Conservation (phyloP, 1,140 invertebrate species). For the Drosophila arawakana region DNA sequence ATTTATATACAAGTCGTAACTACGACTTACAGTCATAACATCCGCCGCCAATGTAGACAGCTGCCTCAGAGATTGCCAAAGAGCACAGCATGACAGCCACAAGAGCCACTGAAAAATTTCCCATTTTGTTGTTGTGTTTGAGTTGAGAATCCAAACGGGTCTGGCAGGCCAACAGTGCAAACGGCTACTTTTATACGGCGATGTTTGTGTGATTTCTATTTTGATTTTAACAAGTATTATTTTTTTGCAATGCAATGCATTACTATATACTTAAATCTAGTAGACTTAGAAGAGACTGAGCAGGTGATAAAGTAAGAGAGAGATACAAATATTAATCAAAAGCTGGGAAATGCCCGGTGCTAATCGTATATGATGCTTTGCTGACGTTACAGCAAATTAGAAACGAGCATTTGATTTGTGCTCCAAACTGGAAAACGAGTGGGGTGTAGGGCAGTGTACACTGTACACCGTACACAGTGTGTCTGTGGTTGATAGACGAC, state of each 20-base stretch:
- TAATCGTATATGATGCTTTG: conserved; percentile 19
- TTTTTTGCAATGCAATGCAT: conserved; percentile 27
- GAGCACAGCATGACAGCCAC: conserved; percentile 49
- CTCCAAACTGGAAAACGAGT: conserved; percentile 17
- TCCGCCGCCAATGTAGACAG: conserved; percentile 70
- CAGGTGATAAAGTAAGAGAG: not conserved
- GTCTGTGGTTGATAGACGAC: not conserved
- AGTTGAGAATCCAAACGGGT: conserved; percentile 49
- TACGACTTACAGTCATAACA: conserved; percentile 71
- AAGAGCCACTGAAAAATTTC: conserved; percentile 40
- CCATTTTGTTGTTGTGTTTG: conserved; percentile 50
- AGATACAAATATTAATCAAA: conserved; percentile 52
- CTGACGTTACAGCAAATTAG: conserved; percentile 17
- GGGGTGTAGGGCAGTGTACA: not conserved
- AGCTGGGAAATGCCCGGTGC: conserved; percentile 49
- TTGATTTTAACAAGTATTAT: not conserved
- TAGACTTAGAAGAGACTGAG: too few relatives aligned
- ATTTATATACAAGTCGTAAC: conserved; percentile 1
- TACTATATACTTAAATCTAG: not conserved
- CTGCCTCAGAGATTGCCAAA: conserved; percentile 56
- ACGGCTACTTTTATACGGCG: conserved; percentile 62
- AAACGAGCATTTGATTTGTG: conserved; percentile 17
- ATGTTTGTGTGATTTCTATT: conserved; percentile 25
- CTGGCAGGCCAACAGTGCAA: conserved; percentile 46
- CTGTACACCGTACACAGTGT: not conserved